Evolutionary conservation across 2,113 vertebrate species (phyloP), one percentile per base, ranked within the genome.

Genomic region (Onychorhynchus coronatus): DNA sequence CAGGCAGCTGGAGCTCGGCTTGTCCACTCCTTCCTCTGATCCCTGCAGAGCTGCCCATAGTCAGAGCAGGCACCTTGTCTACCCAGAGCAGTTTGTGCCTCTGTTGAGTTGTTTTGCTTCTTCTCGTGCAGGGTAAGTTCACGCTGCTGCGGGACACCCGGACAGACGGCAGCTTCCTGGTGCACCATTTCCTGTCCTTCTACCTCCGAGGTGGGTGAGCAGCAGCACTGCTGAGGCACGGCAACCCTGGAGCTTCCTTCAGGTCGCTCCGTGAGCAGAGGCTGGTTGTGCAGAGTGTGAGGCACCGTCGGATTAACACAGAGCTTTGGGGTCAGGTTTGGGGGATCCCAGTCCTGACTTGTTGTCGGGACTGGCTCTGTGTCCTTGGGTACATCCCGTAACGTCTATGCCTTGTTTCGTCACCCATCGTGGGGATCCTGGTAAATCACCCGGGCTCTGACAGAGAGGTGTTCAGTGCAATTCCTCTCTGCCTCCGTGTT

Each of bases 131-230:
- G 99, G 98, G 98, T 50, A 98, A 98, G 31, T 98, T 99, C 55
- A 98, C 98, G 1, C 63, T 99, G 28, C 95, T 99, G 35, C 98
- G 98, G 52, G 99, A 99, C 84, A 97, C 96, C 79, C 95, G 96
- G 74, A 99, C 99, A 7, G 99, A 99, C 52, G 99, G 99, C 56
- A 98, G 99, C 47, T 99, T 99, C 94, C 98, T 99, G 62, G 96
- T 99, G 42, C 99, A 99, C 93, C 99, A 99, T 56, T 99, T 99
- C 89, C 99, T 99, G 8, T 99, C 99, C 53, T 99, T 99, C 96
- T 99, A 99, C 95, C 98, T 99, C 44, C 97, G 97, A 98, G 99
- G 99, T 99, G 93, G 56, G 98, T 62, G 39, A 44, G 62, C 52
- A 80, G 41, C 53, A 50, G 72, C 46, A 12, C 27, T 44, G 53